Evolutionary conservation across 64 coral and sea anemone species (phyloP), one percentile per base, ranked within the genome.

Genomic region (Porites lutea): DNA sequence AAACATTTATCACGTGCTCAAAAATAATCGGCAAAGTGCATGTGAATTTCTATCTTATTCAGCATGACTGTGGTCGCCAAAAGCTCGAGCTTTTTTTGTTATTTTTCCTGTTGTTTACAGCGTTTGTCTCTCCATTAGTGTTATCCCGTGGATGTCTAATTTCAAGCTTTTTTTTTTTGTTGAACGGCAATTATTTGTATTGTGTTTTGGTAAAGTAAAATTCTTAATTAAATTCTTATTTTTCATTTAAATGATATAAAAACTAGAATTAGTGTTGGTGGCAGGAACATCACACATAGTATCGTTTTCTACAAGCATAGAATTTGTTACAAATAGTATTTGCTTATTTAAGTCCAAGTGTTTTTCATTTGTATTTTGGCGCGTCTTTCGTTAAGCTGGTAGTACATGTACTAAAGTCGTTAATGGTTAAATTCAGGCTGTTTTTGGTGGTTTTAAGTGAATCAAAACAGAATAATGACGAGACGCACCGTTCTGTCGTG

Each of bases 1-100:
- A 84, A 84, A 69, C 81, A 84, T 68, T 84, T 84, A 14, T 52
- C 81, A 6, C 81, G 81, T 50, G 15, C 80, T 65, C 15, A 61
- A 23, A 84, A 84, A 69, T 84, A 48, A 84, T 18, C 27, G 51
- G 63, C 46, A 84, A 65, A 37, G 14, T 47, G 13, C 47, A 50
- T 9, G 54, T 57, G 54, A 57, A 57, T 7, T 57, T 12, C 54
- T 57, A 12, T 57, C 54, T 57, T 57, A 57, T 57, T 57, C 54
- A 57, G 12, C 7, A 57, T 57, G 12, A 57, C 12, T 9, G 12
- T 57, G 7, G 7, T 57, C 54, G 54, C 54, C 54, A 57, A 37
- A 37, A 57, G 54, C 7, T 9, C 7, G 54, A 7, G 1, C 12
- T 57, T 57, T 57, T 57, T 57, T 12, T 6, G 5, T 9, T 57